Base-by-base conservation (phyloP, 2,888 invertebrate genomes). In the Artemia sinica region DNA sequence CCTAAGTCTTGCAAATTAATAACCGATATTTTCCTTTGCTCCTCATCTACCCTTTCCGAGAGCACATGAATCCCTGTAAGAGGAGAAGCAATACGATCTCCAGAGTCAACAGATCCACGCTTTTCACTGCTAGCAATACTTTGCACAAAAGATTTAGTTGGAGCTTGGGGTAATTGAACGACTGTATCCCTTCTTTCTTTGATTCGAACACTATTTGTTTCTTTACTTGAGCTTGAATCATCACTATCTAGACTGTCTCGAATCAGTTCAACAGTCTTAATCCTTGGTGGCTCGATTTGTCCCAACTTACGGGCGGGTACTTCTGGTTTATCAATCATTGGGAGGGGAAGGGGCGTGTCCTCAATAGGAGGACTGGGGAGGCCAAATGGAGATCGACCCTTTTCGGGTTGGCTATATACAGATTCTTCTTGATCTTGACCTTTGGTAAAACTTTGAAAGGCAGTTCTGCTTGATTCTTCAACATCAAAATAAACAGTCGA, bases 1-100 rank as follows among this genome's bases (percentile, higher is more conserved):
- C 72, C 71, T 49, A 74, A 71, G 69, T 74, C 74, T 50, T 72
- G 72, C 49, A 74, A 63, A 66, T 73, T 73, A 14, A 74, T 74
- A 14, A 74, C 73, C 10, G 74, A 73, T 14, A 73, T 70, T 68
- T 74, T 74, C 48, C 72, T 69, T 58, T 70, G 68, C 49, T 73
- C 72, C 12, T 72, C 72, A n/a, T 68, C 70, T 51, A 71, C 70
- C 41, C 67, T 69, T 69, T 72, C 68, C 6, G 68, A 68, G 9
- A 70, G 49, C 9, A 70, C 68, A 18, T 68, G 65, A 49, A 68
- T 66, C 13, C 66, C 69, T 11, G 67, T 66, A 8, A 28, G 67
- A 50, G 58, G 67, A 10, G 58, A 14, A 12, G 51, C 49, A 50
- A 71, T 71, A 50, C 71, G 69, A 48, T 69, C 71, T 48, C 70